Evolutionary conservation across 2,888 invertebrate genomes (phyloP).

Genomic region (Eupithecia centaureata): DNA sequence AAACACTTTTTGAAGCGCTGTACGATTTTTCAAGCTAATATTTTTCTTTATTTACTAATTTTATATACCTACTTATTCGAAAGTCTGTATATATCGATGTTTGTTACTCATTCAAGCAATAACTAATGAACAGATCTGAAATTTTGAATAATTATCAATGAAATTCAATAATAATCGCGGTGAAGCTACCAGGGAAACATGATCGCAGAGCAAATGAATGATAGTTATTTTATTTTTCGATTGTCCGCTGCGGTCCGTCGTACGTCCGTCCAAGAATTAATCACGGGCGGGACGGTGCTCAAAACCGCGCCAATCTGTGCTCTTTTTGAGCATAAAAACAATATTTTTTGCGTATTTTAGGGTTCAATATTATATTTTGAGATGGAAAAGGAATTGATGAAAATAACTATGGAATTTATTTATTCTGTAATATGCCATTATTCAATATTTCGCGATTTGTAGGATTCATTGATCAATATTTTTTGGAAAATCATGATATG

Average conservation of each 20-base stretch:
- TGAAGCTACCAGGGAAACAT: slow-evolving; percentile 71
- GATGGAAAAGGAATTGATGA: not conserved
- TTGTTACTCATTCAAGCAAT: too few relatives aligned
- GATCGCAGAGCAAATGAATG: slow-evolving; percentile 73
- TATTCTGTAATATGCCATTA: too few relatives aligned
- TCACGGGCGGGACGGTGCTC: slow-evolving; percentile 63
- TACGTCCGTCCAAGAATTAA: slow-evolving; percentile 78
- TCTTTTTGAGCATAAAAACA: slow-evolving; percentile 68
- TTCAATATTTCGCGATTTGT: too few relatives aligned
- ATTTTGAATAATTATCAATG: too few relatives aligned
- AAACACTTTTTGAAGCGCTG: too few relatives aligned
- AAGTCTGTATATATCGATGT: too few relatives aligned
- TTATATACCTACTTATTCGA: too few relatives aligned
- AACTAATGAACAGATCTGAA: too few relatives aligned
- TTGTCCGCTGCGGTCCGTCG: slow-evolving; percentile 71
- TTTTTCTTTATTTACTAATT: too few relatives aligned
- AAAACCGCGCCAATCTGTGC: slow-evolving; percentile 78
- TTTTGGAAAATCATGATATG: too few relatives aligned
- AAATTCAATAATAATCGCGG: slow-evolving; percentile 37
- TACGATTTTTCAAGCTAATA: too few relatives aligned
- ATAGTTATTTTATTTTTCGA: slow-evolving; percentile 83
- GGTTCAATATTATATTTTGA: not conserved
- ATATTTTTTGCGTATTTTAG: slow-evolving; percentile 48
- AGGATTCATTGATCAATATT: too few relatives aligned
- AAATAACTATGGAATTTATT: not conserved